Conservation (phyloP, 1,140 invertebrate species). For the Pseudomyrmex dendroicus region DNA sequence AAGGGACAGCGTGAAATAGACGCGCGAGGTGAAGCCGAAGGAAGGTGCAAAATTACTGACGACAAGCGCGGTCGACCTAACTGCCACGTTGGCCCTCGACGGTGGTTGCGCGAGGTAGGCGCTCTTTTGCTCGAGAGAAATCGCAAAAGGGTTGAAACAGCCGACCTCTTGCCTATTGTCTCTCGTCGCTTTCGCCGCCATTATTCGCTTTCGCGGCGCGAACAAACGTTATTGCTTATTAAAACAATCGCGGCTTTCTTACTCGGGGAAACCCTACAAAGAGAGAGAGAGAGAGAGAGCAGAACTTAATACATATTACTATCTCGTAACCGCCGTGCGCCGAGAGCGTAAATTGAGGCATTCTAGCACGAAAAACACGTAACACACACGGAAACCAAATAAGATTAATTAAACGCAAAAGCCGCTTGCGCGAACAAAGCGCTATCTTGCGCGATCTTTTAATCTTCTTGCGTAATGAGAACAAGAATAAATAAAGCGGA, state of each 20-base stretch:
- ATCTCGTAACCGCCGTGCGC: not conserved
- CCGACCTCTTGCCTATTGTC: slow-evolving; percentile 61
- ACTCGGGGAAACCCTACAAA: slow-evolving; percentile 8
- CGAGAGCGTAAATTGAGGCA: not conserved
- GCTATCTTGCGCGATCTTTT: not conserved
- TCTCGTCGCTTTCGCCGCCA: slow-evolving; percentile 46
- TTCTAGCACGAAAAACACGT: not conserved
- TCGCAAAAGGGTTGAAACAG: slow-evolving; percentile 66
- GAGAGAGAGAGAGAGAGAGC: slow-evolving; percentile 13
- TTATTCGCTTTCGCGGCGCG: slow-evolving; percentile 48
- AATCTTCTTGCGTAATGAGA: not conserved
- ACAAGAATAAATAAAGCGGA: not conserved
- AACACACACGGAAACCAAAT: not conserved
- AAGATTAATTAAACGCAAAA: slow-evolving; percentile 6
- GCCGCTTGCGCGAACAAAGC: not conserved
- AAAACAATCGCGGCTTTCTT: slow-evolving; percentile 53
- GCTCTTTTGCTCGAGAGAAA: slow-evolving; percentile 59
- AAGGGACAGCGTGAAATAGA: not conserved
- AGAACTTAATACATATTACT: slow-evolving; percentile 9
- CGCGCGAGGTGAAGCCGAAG: not conserved
- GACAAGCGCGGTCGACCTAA: slow-evolving; percentile 60
- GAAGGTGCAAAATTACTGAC: slow-evolving; percentile 65
- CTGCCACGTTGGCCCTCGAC: slow-evolving; percentile 52
- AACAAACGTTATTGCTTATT: slow-evolving; percentile 68
- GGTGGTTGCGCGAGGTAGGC: slow-evolving; percentile 36